Percentiles rank a stretch among this genome's conserved stretches.
Evolutionary conservation across 2,113 vertebrate species (phyloP).

Genomic region (Antennarius striatus): DNA sequence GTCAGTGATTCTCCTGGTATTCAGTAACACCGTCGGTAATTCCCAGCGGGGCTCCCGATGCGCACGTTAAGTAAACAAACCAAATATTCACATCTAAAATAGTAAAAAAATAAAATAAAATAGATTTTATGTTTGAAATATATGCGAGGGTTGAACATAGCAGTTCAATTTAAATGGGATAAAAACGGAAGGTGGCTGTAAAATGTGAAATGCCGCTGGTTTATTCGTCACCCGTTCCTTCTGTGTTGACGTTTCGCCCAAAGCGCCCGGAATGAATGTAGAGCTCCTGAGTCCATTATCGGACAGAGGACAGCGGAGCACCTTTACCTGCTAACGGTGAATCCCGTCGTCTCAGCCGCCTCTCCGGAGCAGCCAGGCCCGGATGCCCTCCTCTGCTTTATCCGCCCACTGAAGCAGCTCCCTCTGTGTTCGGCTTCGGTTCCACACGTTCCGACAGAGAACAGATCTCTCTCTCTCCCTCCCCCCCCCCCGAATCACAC

Average conservation of each 20-base stretch:
- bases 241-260: conserved; percentile 9
- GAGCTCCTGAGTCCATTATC: conserved; percentile 23
- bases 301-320: neutral
- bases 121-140: neutral
- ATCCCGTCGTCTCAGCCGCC: conserved; percentile 63
- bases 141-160: neutral
- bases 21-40: too few relatives aligned
- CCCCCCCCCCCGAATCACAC: conserved; percentile 25
- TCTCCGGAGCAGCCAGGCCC: conserved; percentile 76
- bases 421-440: conserved; percentile 2
- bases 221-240: conserved; percentile 12
- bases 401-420: conserved; percentile 63
- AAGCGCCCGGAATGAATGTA: neutral
- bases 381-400: conserved; percentile 74
- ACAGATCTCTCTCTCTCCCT: too few relatives aligned
- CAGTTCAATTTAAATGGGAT: neutral
- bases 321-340: conserved; percentile 72
- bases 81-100: neutral
- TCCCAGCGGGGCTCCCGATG: neutral
- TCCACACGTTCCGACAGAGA: conserved; percentile 23
- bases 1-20: neutral
- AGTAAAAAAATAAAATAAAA: neutral
- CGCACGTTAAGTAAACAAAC: conserved; percentile 40
- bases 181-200: neutral
- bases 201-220: neutral